A percentile compares a stretch with the other conserved stretches of the same genome.
phyloP scores from a whole-genome alignment of 2,797 vertebrate species.

The Allochrocebus solatus region DNA sequence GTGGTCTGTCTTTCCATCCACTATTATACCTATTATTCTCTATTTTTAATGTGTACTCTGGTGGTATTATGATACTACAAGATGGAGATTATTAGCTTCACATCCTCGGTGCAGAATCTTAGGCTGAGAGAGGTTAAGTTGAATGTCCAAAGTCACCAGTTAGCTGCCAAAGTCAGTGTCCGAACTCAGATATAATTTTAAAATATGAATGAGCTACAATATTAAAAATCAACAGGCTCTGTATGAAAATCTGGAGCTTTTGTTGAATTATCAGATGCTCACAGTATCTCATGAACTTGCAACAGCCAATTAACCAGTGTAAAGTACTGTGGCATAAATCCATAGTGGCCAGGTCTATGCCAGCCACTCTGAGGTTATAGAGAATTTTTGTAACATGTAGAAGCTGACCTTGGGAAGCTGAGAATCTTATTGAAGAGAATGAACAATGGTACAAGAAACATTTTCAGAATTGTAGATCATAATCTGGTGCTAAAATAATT shows the following conservation, averaged over 20 bases:
- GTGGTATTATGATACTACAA: background rate
- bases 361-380: background rate
- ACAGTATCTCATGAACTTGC: background rate
- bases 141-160: background rate
- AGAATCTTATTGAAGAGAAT: background rate
- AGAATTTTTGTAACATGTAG: background rate
- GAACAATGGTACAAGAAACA: background rate
- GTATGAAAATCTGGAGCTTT: background rate
- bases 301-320: background rate
- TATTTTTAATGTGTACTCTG: background rate
- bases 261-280: background rate
- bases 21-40: background rate
- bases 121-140: background rate
- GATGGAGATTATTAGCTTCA: background rate
- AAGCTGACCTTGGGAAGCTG: background rate
- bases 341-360: background rate
- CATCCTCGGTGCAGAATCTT: background rate
- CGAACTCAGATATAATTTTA: background rate
- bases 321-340: background rate
- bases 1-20: background rate
- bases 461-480: background rate
- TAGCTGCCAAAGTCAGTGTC: background rate
- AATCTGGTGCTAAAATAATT: background rate
- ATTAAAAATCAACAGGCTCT: background rate
- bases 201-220: background rate